Base-by-base conservation (phyloP, 2,888 invertebrate genomes). In the Pharmacophagus antenor region DNA sequence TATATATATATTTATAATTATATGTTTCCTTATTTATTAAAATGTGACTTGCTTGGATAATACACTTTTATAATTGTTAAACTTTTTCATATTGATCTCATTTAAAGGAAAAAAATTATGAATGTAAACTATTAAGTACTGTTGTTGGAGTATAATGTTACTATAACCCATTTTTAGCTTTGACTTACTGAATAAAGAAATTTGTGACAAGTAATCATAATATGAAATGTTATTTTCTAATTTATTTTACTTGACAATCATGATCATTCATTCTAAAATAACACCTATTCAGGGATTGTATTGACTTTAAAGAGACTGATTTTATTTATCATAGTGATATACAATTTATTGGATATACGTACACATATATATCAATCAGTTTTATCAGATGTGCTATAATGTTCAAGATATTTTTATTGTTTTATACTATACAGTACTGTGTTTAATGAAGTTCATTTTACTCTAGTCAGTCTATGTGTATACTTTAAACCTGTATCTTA, bases 291-390 rank as follows among this genome's bases (percentile, higher is more conserved):
- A 69, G 67, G 71, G 70, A 44, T 70, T 71, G 70, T 68, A 65
- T 74, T 54, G 21, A 59, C 49, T 69, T 67, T 61, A 49, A 70
- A 71, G 67, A 79, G 79, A 79, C 79, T 80, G 80, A 80, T 70
- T 74, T 74, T 61, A 62, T 70, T 77, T 69, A 53, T 64, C 63
- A 58, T 41, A 47, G 31, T n/a, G 22, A 44, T 49, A 4, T 60
- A 51, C 23, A 17, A 44, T 44, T 27, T 17, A 27, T 31, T 22
- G 18, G n/a, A 37, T n/a, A 4, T n/a, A 2, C n/a, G n/a, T 8
- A 6, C 10, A 37, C 3, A 37, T n/a, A n/a, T 37, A 37, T 37
- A 37, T n/a, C 37, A 37, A 37, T n/a, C n/a, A n/a, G n/a, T n/a
- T n/a, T n/a, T n/a, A 10, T 15, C 37, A 8, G 3, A 37, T n/a